Evolutionary conservation across 92 coral and sea anemone genomes (phyloP).

Genomic region (Palythoa grandiflora): DNA sequence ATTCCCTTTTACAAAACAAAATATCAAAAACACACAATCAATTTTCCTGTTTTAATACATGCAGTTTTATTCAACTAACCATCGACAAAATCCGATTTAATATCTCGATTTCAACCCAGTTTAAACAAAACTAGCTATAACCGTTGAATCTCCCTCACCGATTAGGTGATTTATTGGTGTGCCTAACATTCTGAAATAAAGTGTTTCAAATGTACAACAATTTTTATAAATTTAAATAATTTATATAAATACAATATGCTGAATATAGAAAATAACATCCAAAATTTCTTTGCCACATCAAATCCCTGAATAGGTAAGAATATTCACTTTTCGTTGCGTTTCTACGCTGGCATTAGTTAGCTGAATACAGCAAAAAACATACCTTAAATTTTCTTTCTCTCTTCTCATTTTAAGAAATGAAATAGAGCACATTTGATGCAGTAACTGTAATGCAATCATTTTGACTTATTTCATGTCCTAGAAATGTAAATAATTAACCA

Average conservation of each 20-base stretch:
- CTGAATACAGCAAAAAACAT: too few species aligned
- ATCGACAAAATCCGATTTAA: neutral
- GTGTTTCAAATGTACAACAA: neutral
- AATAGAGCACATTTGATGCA: too few species aligned
- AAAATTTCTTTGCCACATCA: neutral
- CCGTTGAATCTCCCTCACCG: neutral
- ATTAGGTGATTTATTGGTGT: neutral
- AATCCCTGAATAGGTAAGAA: neutral
- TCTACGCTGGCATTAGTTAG: neutral
- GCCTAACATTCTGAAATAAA: neutral
- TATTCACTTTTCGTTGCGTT: neutral
- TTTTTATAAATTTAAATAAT: conserved; percentile 19
- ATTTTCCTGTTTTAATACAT: neutral
- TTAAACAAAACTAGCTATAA: neutral
- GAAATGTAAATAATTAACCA: neutral
- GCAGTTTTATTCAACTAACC: neutral
- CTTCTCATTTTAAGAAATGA: too few species aligned
- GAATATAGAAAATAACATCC: conserved; percentile 29
- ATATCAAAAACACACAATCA: neutral
- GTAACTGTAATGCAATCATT: too few species aligned
- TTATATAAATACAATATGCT: conserved; percentile 41
- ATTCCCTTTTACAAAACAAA: too few species aligned
- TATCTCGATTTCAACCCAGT: neutral
- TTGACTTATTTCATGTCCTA: too few species aligned
- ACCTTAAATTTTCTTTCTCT: too few species aligned